These are phyloP conservation scores for Zaprionus africanus DNA, from an alignment of 1,140 invertebrate species.

Conservation along the genomic window DNA sequence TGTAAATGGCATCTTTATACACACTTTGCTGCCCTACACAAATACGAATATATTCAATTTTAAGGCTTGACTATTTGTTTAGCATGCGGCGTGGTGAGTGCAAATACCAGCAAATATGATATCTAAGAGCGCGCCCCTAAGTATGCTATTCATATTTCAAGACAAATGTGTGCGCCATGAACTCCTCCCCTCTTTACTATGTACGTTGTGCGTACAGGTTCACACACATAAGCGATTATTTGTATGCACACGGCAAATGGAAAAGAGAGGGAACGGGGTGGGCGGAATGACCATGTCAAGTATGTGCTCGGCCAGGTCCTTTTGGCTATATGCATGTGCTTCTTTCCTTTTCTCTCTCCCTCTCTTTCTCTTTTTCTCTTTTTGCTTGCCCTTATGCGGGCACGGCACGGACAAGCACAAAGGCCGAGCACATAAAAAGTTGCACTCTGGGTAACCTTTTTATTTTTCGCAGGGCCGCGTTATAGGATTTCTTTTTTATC, in stretches of 20 bases:
- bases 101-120: conserved; percentile 75
- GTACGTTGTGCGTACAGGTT: not conserved
- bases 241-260: conserved; percentile 66
- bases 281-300: conserved; percentile 72
- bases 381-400: conserved; percentile 29
- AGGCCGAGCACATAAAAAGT: conserved; percentile 45
- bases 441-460: conserved; percentile 48
- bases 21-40: not conserved
- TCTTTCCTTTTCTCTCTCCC: not conserved
- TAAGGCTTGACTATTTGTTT: conserved; percentile 40
- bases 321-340: conserved; percentile 19
- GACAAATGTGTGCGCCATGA: not conserved
- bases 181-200: not conserved
- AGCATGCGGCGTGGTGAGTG: conserved; percentile 37
- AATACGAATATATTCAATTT: conserved; percentile 13
- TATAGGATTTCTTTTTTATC: conserved; percentile 27
- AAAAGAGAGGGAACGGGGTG: conserved; percentile 1
- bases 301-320: conserved; percentile 37
- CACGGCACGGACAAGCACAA: not conserved
- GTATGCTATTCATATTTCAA: conserved; percentile 51
- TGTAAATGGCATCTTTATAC: not conserved
- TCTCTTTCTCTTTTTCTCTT: not conserved
- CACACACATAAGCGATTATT: conserved; percentile 19
- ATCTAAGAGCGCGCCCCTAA: conserved; percentile 56
- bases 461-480: conserved; percentile 29